Evolutionary conservation across 2,113 vertebrate genomes (phyloP), one percentile per base, ranked within the genome.

Genomic region (Turnix velox): DNA sequence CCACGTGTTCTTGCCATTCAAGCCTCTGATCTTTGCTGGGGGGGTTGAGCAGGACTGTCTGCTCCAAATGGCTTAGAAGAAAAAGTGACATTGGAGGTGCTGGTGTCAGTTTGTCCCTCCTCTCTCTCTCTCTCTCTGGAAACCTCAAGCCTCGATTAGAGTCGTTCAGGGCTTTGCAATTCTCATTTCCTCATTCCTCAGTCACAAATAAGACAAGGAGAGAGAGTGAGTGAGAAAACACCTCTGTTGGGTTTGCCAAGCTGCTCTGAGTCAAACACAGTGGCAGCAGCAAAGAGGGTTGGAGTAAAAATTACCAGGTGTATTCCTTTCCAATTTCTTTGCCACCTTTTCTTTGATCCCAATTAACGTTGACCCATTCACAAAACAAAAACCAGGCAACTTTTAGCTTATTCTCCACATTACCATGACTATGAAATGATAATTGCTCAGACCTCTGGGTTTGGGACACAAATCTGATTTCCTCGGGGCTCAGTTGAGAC

Each of bases 61-160:
- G n/a, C 72, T 89, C 30, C 43, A 51, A 71, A 48, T 7, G 12
- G 5, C 12, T 87, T 49, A 39, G 85, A 92, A 90, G 92, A 83
- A 92, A 80, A 24, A 27, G 35, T 59, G 57, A 68, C 78, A 92
- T 57, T 20, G 30, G 49, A 18, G 40, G 66, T 2, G 1, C 37
- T 5, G 14, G 87, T 91, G 92, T 93, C 74, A 14, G 28, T 87
- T 95, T 91, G 91, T 61, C 72, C 55, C 89, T 93, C 51, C 67
- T 79, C 72, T 86, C 80, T 74, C 67, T 1, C 91, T 46, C 67
- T 79, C 72, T 86, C 80, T 74, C 67, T 1, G 1, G 51, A 72
- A 83, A 30, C 37, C 52, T 7, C 27, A 55, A 95, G 52, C 46
- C 49, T 79, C 2, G 6, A 39, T 91, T 58, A 73, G 43, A 73